These are phyloP conservation scores for Dasysyrphus albostriatus DNA, from an alignment of 2,888 invertebrate genomes.

Conservation along the genomic window DNA sequence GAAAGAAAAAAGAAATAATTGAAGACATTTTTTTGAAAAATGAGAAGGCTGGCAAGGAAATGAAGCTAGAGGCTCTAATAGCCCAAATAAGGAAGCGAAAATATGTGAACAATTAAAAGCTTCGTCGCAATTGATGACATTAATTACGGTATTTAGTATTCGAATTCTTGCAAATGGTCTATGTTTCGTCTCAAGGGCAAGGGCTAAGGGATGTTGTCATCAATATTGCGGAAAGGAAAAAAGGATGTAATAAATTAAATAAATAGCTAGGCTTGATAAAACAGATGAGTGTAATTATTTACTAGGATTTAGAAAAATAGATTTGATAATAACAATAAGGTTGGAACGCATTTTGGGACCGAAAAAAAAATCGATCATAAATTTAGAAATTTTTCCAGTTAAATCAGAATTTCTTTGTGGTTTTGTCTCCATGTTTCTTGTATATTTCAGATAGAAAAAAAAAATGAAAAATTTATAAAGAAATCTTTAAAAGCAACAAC, in stretches of 20 bases:
- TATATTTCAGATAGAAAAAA: too few relatives aligned
- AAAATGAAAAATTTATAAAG: too few relatives aligned
- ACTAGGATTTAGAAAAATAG: neutral
- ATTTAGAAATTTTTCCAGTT: too few relatives aligned
- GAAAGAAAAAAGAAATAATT: neutral
- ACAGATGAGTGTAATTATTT: neutral
- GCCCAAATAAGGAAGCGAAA: neutral
- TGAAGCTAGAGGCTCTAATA: neutral
- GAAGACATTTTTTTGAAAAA: neutral
- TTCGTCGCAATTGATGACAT: conserved; percentile 10
- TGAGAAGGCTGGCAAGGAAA: neutral
- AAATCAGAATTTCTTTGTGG: too few relatives aligned
- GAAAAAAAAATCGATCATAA: neutral
- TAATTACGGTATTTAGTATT: conserved; percentile 13
- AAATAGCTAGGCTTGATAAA: neutral
- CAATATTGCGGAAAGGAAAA: neutral
- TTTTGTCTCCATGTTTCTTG: too few relatives aligned
- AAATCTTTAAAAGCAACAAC: too few relatives aligned
- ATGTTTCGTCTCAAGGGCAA: conserved; percentile 4
- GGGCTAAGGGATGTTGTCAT: neutral
- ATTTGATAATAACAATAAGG: neutral
- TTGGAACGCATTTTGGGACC: neutral
- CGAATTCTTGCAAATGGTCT: neutral
- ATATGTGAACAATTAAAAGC: conserved; percentile 14
- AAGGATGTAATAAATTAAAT: neutral